Percentiles rank a stretch among this genome's conserved stretches.
phyloP scores from a whole-genome alignment of 2,797 vertebrate genomes.

The Peromyscus nudipes region DNA sequence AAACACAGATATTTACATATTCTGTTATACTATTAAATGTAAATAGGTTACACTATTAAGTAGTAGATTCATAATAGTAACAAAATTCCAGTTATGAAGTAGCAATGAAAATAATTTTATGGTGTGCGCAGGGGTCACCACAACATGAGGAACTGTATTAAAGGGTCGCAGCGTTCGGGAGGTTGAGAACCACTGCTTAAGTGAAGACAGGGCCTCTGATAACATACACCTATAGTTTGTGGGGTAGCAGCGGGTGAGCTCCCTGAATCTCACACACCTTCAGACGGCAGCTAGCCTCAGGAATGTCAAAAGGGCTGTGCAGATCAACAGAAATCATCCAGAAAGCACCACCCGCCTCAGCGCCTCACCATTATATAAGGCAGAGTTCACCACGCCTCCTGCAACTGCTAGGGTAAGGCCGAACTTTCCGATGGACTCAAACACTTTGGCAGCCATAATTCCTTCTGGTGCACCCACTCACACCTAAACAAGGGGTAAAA shows the following conservation, averaged over 20 bases:
- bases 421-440: slow-evolving; percentile 96
- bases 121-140: background rate
- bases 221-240: background rate
- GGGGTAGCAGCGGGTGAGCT: background rate
- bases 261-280: background rate
- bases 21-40: background rate
- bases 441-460: slow-evolving; percentile 92
- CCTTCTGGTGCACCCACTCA: slow-evolving; percentile 45
- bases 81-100: background rate
- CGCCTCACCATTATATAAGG: slow-evolving; percentile 96
- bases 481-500: slow-evolving; percentile 74
- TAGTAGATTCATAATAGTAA: background rate
- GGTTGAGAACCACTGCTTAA: background rate
- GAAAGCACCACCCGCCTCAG: background rate
- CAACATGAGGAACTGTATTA: background rate
- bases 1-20: no score
- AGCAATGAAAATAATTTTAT: background rate
- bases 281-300: background rate
- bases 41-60: background rate
- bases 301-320: background rate
- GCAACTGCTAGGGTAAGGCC: slow-evolving; percentile 95
- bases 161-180: background rate
- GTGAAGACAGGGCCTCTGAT: background rate
- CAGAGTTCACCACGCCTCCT: slow-evolving; percentile 96
- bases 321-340: background rate